Evolutionary conservation across 92 coral and sea anemone genomes (phyloP), one percentile per base, ranked within the genome.

Genomic region (Actinostola sp.): DNA sequence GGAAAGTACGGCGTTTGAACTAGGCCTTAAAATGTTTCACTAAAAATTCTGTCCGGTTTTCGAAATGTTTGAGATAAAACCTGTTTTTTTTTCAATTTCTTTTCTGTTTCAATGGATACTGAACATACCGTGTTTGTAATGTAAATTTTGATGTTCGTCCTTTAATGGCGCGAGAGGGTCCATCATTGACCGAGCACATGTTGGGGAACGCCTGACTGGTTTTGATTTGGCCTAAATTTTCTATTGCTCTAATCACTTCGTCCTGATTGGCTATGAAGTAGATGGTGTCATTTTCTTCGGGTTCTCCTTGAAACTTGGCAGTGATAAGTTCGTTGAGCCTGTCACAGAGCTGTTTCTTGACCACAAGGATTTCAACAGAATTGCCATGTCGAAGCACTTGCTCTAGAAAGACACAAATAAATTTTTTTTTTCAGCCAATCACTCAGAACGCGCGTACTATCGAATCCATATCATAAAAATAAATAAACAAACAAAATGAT

Each of bases 221-320:
- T 76, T 94, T 94, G 66, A 94, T 92, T 70, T 89, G 93, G 16
- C 98, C 98, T 25, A 94, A 86, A 30, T 66, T 56, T 71, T 94
- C 97, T 55, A 94, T 89, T 28, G 98, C 97, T 51, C 83, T 82
- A 46, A 94, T 61, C 41, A 94, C 97, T 13, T 92, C 97, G 49
- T 91, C 98, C 73, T 94, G 97, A 77, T 94, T 92, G 73, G 97
- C 98, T 44, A 82, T 82, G 60, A 94, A 94, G 77, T 91, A 94
- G 31, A 94, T 86, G 33, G 92, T 86, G 83, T 94, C 98, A 67
- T 94, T 94, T 67, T 94, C 98, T 74, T 94, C 97, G 16, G 98
- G 97, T 12, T 94, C 98, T 35, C 93, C 97, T 63, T 84, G 92
- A 55, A 92, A 82, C 82, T 94, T 94, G 35, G 97, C 67, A 38